phyloP scores from a whole-genome alignment of 2,888 invertebrate genomes.

The Stenolophus ochropezus region DNA sequence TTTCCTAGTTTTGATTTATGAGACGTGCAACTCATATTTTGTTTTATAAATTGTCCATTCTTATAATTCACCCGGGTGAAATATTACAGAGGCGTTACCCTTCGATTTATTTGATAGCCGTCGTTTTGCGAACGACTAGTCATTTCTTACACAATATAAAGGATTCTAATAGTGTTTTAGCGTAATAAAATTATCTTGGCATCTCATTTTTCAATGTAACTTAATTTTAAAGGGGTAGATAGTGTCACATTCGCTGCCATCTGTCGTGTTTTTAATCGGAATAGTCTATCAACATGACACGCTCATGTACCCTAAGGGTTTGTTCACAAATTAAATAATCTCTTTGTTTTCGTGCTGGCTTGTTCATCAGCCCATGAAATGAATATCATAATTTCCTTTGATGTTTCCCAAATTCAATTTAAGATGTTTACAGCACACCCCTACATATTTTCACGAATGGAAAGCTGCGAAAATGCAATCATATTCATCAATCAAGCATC shows the following conservation, averaged over 20 bases:
- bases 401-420: constrained; percentile 57
- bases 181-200: background rate
- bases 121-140: background rate
- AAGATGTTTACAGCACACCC: constrained; percentile 25
- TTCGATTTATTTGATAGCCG: background rate
- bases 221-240: constrained; percentile 18
- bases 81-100: background rate
- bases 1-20: constrained; percentile 43
- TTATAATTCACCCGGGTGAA: constrained; percentile 20
- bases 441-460: background rate
- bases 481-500: too few species aligned
- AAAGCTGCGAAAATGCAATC: too few species aligned
- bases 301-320: constrained; percentile 46
- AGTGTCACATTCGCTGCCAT: constrained; percentile 41
- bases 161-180: background rate
- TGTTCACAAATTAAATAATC: constrained; percentile 57
- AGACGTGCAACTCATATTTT: constrained; percentile 17
- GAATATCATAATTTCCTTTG: constrained; percentile 56
- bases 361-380: constrained; percentile 51
- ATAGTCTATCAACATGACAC: constrained; percentile 20
- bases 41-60: constrained; percentile 23
- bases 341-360: constrained; percentile 47
- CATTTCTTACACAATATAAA: background rate
- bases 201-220: constrained; percentile 5
- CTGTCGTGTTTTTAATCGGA: constrained; percentile 23